phyloP scores from a whole-genome alignment of 2,888 invertebrate species.

The Dryadula phaetusa region DNA sequence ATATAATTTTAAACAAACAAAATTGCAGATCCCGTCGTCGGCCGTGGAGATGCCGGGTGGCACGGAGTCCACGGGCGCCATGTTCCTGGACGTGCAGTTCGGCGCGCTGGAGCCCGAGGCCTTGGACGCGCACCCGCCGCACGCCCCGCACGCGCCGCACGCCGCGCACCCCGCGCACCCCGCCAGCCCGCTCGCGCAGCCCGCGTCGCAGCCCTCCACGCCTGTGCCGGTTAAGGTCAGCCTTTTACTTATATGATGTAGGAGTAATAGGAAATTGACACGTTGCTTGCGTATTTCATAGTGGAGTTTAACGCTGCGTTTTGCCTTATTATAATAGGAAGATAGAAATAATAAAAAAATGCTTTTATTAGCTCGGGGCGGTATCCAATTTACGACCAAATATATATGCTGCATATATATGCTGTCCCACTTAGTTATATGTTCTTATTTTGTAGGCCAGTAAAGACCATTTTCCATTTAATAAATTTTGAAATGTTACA shows the following conservation, averaged over 20 bases:
- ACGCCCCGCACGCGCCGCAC: constrained; percentile 24
- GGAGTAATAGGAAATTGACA: no score
- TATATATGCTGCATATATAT: no score
- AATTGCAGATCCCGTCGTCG: constrained; percentile 93
- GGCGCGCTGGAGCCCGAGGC: constrained; percentile 89
- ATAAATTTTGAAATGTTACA: no score
- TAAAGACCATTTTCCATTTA: no score
- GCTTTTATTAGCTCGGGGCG: no score
- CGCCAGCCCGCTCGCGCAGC: constrained; percentile 27
- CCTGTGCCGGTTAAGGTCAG: constrained; percentile 1
- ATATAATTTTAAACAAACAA: not conserved
- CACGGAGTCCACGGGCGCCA: constrained; percentile 86
- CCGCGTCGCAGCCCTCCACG: constrained; percentile 27
- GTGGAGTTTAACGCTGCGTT: no score
- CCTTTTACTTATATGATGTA: not conserved
- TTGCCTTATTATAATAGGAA: no score
- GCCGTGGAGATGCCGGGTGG: constrained; percentile 99
- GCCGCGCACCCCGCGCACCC: constrained; percentile 25
- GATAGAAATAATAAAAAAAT: no score
- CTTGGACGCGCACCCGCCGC: constrained; percentile 49
- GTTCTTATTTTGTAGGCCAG: no score
- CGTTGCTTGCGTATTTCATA: no score
- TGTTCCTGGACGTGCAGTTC: constrained; percentile 96
- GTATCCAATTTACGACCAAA: no score
- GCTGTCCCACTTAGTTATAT: no score